Base-by-base conservation (phyloP, 2,113 vertebrate genomes). In the Vimba vimba region DNA sequence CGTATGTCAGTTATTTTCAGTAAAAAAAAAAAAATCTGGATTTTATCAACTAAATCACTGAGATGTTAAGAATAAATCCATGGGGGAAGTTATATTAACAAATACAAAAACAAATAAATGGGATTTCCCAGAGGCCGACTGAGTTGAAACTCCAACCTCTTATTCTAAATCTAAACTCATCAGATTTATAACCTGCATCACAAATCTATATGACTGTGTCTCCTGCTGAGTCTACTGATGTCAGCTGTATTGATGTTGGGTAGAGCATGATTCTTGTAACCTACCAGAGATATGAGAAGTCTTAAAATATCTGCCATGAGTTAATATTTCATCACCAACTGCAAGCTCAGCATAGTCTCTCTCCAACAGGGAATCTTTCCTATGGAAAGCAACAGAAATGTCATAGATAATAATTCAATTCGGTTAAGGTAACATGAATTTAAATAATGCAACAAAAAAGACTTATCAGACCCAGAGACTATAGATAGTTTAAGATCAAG, bases 251-350 rank as follows among this genome's bases (percentile, higher is more conserved):
- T 78, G 13, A 77, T 62, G 62, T 73, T 74, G 62, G 50, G 12
- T 43, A 33, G 47, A 27, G 55, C 77, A 64, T 59, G 73, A 57
- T 25, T 62, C 52, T 76, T 3, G n/a, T 17, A 73, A 55, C 15
- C 25, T 71, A 83, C 60, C 43, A 62, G 64, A 59, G 30, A 71
- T 30, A 60, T 64, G 77, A 55, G 79, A 57, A 52, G 79, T 85
- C 83, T 85, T 87, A 83, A 87, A 87, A 86, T 83, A 87, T 71
- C 86, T 21, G 6, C 64, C 27, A 43, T 64, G 64, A 85, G 75
- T 83, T 79, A 87, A 87, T 87, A 82, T 87, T 87, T 85, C 57
- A 89, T 84, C 55, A 59, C 23, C 43, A 68, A 71, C 73, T 52
- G 77, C 85, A 83, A 73, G 45, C 55, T 79, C 62, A 85, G 79